These are phyloP conservation scores for Clarias batrachus DNA, from an alignment of 2,113 vertebrate species.

Conservation along the genomic window DNA sequence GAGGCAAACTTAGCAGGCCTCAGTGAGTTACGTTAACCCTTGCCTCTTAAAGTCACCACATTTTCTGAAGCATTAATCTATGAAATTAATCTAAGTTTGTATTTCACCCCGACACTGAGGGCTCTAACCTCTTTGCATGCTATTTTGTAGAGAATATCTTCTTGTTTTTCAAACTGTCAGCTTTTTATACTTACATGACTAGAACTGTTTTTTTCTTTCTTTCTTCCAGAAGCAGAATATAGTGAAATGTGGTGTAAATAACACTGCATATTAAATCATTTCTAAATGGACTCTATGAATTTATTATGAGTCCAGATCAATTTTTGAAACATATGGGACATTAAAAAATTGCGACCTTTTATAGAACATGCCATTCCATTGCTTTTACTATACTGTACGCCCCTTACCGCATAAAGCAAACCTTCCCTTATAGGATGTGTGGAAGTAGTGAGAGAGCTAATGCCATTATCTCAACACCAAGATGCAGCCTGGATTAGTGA, in stretches of 20 bases:
- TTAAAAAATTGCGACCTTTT: background rate
- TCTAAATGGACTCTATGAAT: background rate
- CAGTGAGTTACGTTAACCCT: slow-evolving; percentile 54
- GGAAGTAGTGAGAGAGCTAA: slow-evolving; percentile 68
- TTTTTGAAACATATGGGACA: background rate
- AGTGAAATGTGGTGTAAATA: background rate
- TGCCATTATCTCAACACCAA: slow-evolving; percentile 78
- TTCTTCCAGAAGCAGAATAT: too few species aligned
- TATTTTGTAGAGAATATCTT: slow-evolving; percentile 17
- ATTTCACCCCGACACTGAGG: slow-evolving; percentile 49
- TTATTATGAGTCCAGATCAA: background rate
- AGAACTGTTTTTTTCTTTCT: background rate
- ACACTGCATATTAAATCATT: background rate
- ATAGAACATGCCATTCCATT: background rate
- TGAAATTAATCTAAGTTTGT: slow-evolving; percentile 59
- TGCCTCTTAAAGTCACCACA: slow-evolving; percentile 52
- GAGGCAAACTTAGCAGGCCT: slow-evolving; percentile 37
- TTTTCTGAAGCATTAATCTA: slow-evolving; percentile 62
- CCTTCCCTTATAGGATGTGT: slow-evolving; percentile 4
- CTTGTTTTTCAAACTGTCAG: slow-evolving; percentile 16
- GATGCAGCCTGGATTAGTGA: slow-evolving; percentile 75
- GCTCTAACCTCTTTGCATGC: slow-evolving; percentile 42
- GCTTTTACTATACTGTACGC: background rate
- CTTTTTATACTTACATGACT: background rate
- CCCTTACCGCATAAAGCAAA: slow-evolving; percentile 31